Percentiles rank a stretch among this genome's conserved stretches.
Conservation (phyloP, 2,797 vertebrate species). For the Semaprochilodus insignis region DNA sequence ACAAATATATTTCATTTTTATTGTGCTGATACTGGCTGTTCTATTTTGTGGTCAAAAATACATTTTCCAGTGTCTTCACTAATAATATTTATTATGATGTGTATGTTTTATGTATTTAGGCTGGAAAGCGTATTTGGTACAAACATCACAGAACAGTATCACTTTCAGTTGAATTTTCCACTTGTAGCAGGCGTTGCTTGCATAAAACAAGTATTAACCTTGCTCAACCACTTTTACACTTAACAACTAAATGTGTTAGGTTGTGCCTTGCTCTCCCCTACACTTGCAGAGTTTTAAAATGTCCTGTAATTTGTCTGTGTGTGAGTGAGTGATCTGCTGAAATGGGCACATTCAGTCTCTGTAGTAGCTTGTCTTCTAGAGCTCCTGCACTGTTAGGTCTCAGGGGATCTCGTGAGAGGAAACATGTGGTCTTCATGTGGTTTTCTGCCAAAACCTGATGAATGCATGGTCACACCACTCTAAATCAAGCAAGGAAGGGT, state of each 20-base stretch:
- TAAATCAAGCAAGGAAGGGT: constrained; percentile 24
- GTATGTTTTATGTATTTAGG: no score
- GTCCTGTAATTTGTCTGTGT: not conserved
- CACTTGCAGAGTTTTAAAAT: not conserved
- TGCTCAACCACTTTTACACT: not conserved
- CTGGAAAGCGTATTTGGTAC: no score
- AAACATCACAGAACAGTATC: no score
- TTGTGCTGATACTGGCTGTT: no score
- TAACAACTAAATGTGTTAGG: no score
- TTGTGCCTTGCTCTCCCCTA: not conserved
- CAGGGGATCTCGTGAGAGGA: constrained; percentile 12
- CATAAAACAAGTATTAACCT: not conserved
- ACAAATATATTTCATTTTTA: no score
- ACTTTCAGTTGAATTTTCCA: no score
- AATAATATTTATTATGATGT: no score
- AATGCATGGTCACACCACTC: constrained; percentile 31
- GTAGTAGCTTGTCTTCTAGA: constrained; percentile 24
- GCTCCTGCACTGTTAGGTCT: constrained; percentile 9
- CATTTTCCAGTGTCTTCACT: no score
- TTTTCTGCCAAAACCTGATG: constrained; percentile 35
- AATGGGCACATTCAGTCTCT: not conserved
- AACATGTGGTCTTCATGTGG: constrained; percentile 45
- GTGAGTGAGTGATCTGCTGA: not conserved
- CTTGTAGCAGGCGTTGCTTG: not conserved
- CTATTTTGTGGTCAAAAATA: no score